Base-by-base conservation (phyloP, 2,113 vertebrate species). In the Probosciger aterrimus region DNA sequence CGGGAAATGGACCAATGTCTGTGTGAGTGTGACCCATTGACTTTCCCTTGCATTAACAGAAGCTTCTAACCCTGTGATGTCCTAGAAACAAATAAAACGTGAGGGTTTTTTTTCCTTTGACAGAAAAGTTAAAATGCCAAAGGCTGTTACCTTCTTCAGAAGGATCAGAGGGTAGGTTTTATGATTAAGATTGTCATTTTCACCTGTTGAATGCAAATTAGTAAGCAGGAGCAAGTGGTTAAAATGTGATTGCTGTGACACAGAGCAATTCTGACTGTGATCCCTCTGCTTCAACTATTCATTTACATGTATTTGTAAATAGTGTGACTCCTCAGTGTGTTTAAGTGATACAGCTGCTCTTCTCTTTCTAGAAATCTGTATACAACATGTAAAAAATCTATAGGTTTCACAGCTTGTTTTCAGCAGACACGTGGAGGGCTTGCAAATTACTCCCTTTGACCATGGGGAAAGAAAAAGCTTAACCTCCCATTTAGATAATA, bases 1-100 rank as follows among this genome's bases (percentile, higher is more conserved):
- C 99, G 95, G 99, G 99, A 98, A 99, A 99, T 86, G 99, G 99
- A 98, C 99, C 99, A 98, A 98, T 98, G 97, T 98, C 99, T 97
- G 98, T 99, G 99, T 99, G 97, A 99, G 99, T 98, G 88, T 57
- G 55, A 73, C 75, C 88, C 73, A 37, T 17, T 43, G 10, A 59
- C 52, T 76, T 87, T 65, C 62, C 71, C 91, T 90, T 88, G 77
- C 33, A 5, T 50, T 91, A 81, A 65, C 30, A 50, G 73, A 73
- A 59, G 78, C 65, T 14, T 52, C n/a, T 35, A 33, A 59, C 47
- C 80, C 50, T 23, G 1, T 14, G 74, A 50, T 59, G 73, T 64
- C 44, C 75, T 86, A 25, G 14, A 76, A 81, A 24, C 70, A 89
- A 46, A 23, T 67, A 80, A 52, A 57, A 11, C 9, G n/a, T n/a